Evolutionary conservation across 2,888 invertebrate species (phyloP).

Genomic region (Macaria liturata): DNA sequence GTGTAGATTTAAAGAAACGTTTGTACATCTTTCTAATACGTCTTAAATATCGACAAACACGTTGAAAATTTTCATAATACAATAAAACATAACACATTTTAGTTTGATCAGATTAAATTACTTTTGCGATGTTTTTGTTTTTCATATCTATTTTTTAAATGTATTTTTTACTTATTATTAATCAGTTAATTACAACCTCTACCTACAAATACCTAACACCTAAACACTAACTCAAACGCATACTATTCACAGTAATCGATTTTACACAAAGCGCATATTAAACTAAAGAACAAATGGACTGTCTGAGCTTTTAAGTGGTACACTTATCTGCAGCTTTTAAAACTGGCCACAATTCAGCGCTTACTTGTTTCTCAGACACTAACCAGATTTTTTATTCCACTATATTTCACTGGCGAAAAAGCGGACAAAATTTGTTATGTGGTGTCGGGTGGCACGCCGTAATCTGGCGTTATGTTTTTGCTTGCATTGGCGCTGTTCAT

Average conservation of each 20-base stretch:
- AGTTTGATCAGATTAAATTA: too few species aligned
- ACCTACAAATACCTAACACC: too few species aligned
- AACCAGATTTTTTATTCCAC: conserved; percentile 23
- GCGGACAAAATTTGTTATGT: conserved; percentile 43
- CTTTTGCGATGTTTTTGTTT: too few species aligned
- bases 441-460: conserved; percentile 40
- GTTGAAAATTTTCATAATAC: too few species aligned
- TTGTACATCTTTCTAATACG: too few species aligned
- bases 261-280: conserved; percentile 6
- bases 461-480: conserved; percentile 59
- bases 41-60: too few species aligned
- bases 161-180: too few species aligned
- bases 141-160: too few species aligned
- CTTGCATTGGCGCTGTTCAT: conserved; percentile 43
- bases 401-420: conserved; percentile 31
- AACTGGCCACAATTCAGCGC: conserved; percentile 13
- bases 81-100: too few species aligned
- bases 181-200: too few species aligned
- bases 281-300: conserved; percentile 6
- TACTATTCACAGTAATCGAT: background rate
- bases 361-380: conserved; percentile 5
- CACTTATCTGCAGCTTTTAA: conserved; percentile 16
- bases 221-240: too few species aligned
- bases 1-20: too few species aligned
- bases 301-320: conserved; percentile 3